Evolutionary conservation across 2,113 vertebrate genomes (phyloP).

Genomic region (Pelobates fuscus): DNA sequence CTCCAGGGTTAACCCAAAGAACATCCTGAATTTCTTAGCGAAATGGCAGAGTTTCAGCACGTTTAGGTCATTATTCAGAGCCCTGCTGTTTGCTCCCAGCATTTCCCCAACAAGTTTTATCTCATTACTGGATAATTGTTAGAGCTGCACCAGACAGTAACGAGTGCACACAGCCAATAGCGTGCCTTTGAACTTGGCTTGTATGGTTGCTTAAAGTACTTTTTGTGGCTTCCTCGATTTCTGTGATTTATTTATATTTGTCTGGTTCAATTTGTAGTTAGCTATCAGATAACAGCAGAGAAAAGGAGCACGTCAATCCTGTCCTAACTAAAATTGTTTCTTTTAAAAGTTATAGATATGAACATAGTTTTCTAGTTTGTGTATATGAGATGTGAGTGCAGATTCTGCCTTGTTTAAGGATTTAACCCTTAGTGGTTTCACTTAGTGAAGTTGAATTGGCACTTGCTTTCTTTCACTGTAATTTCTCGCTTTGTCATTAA

Average conservation of each 20-base stretch:
- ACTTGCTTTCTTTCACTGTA: no score
- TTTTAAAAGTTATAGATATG: no score
- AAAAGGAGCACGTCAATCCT: neutral
- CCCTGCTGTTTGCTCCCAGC: constrained; percentile 36
- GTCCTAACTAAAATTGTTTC: no score
- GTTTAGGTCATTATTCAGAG: constrained; percentile 29
- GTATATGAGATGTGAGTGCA: no score
- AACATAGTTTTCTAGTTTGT: no score
- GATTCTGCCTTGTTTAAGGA: no score
- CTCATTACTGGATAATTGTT: constrained; percentile 42
- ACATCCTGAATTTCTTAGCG: neutral
- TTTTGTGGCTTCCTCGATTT: neutral
- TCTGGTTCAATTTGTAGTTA: neutral
- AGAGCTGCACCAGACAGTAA: neutral
- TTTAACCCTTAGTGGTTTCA: no score
- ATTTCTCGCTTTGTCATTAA: no score
- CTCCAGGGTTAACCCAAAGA: constrained; percentile 20
- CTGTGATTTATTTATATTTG: constrained; percentile 1
- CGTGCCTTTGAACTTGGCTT: constrained; percentile 38
- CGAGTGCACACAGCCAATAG: constrained; percentile 1
- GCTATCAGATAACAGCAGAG: neutral
- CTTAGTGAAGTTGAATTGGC: no score
- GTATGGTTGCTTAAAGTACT: neutral
- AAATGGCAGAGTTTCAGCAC: constrained; percentile 1
- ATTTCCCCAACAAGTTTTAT: constrained; percentile 6